These are phyloP conservation scores for Philopedon plagiatum DNA, from an alignment of 2,888 invertebrate genomes.

Conservation along the genomic window DNA sequence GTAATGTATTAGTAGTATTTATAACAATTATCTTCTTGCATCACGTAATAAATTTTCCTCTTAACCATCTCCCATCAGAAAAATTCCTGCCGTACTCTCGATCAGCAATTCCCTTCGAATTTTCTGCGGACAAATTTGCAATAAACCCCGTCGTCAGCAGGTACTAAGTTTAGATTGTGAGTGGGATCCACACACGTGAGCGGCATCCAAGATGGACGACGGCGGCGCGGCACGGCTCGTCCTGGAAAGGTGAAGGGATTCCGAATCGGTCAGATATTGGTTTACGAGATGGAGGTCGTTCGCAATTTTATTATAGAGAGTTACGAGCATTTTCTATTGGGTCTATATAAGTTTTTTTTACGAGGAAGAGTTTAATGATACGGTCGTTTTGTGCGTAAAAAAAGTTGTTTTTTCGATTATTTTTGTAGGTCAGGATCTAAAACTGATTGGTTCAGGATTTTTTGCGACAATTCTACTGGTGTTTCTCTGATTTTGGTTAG, in stretches of 20 bases:
- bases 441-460: no score
- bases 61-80: background rate
- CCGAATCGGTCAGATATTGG: conserved; percentile 29
- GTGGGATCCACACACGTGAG: conserved; percentile 33
- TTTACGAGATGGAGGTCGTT: conserved; percentile 27
- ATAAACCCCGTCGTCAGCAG: conserved; percentile 36
- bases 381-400: no score
- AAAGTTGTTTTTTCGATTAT: no score
- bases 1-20: no score
- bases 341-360: no score
- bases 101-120: conserved; percentile 32
- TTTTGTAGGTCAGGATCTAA: no score
- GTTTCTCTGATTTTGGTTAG: no score
- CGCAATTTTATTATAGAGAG: conserved; percentile 18
- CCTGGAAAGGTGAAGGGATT: conserved; percentile 34
- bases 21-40: background rate
- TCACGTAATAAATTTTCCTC: background rate
- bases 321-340: background rate
- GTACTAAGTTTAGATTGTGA: conserved; percentile 21
- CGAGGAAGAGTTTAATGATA: no score
- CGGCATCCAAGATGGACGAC: conserved; percentile 13
- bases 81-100: conserved; percentile 10
- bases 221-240: no score
- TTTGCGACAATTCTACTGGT: no score
- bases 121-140: conserved; percentile 41